These are phyloP conservation scores for Drosophila birchii DNA, from an alignment of 2,888 invertebrate genomes.

Conservation along the genomic window DNA sequence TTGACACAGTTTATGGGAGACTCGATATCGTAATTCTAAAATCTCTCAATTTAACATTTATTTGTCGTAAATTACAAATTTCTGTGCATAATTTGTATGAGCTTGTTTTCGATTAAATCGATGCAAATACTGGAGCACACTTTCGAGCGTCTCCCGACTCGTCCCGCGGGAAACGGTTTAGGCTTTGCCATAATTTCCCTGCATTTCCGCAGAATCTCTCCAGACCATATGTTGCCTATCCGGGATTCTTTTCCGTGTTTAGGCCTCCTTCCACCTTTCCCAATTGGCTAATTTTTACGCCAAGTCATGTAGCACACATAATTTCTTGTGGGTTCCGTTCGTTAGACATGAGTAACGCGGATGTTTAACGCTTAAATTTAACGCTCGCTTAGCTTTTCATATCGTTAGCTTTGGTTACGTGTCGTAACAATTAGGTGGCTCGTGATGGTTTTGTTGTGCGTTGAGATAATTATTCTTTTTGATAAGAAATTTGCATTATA, in stretches of 20 bases:
- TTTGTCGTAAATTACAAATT: constrained; percentile 79
- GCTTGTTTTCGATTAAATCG: constrained; percentile 11
- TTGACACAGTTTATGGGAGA: constrained; percentile 71
- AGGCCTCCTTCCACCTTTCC: constrained; percentile 21
- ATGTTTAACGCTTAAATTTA: constrained; percentile 55
- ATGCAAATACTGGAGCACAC: constrained; percentile 54
- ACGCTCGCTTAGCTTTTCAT: constrained; percentile 34
- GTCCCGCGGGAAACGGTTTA: constrained; percentile 19
- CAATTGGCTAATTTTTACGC: constrained; percentile 65
- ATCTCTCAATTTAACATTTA: constrained; percentile 81
- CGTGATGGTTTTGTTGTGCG: neutral
- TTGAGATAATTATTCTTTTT: neutral
- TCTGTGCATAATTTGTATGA: constrained; percentile 43
- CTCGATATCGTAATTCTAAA: constrained; percentile 69
- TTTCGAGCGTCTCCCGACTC: constrained; percentile 40
- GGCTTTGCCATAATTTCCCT: constrained; percentile 6
- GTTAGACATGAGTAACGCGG: constrained; percentile 20
- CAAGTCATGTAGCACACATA: constrained; percentile 69
- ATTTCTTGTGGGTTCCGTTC: constrained; percentile 43
- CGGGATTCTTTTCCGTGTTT: neutral
- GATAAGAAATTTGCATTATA: neutral
- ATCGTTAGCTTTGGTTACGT: constrained; percentile 8
- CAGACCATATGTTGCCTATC: constrained; percentile 48
- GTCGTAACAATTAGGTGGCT: constrained; percentile 17
- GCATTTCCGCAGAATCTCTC: neutral